Conservation (phyloP, 1,140 invertebrate species). For the Macrostomum lignano region DNA sequence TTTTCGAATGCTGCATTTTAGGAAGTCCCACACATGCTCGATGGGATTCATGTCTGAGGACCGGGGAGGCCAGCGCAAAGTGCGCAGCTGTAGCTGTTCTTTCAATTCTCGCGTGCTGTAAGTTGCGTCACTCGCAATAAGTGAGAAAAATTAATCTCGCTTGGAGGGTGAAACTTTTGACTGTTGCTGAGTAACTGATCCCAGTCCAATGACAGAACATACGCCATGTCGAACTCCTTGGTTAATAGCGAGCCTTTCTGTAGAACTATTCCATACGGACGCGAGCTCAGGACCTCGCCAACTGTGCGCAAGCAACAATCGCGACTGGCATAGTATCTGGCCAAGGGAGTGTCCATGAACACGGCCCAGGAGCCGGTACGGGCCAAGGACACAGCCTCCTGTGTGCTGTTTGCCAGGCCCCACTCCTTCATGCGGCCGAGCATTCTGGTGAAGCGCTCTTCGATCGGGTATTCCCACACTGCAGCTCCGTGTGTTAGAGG, state of each 20-base stretch:
- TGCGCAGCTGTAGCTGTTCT: no score
- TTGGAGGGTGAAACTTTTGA: neutral
- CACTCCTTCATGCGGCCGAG: slow-evolving; percentile 83
- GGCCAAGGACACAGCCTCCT: no score
- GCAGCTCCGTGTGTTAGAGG: no score
- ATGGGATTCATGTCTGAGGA: no score
- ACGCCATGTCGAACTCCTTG: slow-evolving; percentile 9
- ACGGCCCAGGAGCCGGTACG: no score
- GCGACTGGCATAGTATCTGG: slow-evolving; percentile 9
- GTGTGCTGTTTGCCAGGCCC: slow-evolving; percentile 40
- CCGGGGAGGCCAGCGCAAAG: no score
- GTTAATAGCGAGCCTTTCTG: slow-evolving; percentile 10
- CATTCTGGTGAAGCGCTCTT: slow-evolving; percentile 91
- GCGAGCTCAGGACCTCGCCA: slow-evolving; percentile 11
- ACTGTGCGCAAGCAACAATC: slow-evolving; percentile 9
- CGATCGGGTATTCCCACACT: slow-evolving; percentile 92
- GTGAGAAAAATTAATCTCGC: neutral
- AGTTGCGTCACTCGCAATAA: no score
- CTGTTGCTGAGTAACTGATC: neutral
- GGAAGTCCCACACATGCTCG: no score
- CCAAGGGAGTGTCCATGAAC: slow-evolving; percentile 11
- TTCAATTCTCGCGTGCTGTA: neutral
- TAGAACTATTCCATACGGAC: slow-evolving; percentile 12
- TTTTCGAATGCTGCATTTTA: no score
- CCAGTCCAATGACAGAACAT: slow-evolving; percentile 1